These are phyloP conservation scores for Ceratothoa steindachneri DNA, from an alignment of 2,888 invertebrate species.

Conservation along the genomic window DNA sequence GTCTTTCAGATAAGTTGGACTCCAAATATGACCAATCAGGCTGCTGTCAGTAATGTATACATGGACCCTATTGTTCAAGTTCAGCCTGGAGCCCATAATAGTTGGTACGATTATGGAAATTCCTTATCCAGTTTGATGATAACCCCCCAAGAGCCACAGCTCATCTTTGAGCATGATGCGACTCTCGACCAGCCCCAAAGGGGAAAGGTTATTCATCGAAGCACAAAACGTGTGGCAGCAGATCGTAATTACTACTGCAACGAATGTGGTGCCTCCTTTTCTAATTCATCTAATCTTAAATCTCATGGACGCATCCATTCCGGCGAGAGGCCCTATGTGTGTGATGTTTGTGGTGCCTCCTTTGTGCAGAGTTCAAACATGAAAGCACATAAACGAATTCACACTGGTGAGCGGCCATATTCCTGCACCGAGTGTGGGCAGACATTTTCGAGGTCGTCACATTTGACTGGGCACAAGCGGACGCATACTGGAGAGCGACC, in stretches of 20 bases:
- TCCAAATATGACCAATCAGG: background rate
- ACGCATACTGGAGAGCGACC: conserved; percentile 46
- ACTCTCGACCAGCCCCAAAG: background rate
- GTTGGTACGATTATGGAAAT: background rate
- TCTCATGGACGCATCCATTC: conserved; percentile 43
- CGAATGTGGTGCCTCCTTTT: conserved; percentile 42
- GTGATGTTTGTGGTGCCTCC: conserved; percentile 42
- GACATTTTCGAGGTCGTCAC: conserved; percentile 43
- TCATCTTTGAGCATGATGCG: background rate
- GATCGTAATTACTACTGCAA: conserved; percentile 27
- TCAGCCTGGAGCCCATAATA: background rate
- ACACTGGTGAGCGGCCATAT: conserved; percentile 45
- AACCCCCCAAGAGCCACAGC: background rate
- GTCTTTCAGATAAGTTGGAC: no score
- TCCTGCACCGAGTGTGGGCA: conserved; percentile 43
- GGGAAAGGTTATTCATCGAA: conserved; percentile 3
- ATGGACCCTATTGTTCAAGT: conserved; percentile 1
- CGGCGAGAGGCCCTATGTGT: conserved; percentile 42
- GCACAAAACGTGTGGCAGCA: background rate
- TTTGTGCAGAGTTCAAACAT: conserved; percentile 46
- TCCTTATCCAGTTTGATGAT: background rate
- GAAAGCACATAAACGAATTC: conserved; percentile 42
- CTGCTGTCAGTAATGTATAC: background rate
- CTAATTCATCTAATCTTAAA: conserved; percentile 46
- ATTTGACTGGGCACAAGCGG: conserved; percentile 41